Conservation (phyloP, 2,888 invertebrate genomes). For the Gandaritis pyraliata region DNA sequence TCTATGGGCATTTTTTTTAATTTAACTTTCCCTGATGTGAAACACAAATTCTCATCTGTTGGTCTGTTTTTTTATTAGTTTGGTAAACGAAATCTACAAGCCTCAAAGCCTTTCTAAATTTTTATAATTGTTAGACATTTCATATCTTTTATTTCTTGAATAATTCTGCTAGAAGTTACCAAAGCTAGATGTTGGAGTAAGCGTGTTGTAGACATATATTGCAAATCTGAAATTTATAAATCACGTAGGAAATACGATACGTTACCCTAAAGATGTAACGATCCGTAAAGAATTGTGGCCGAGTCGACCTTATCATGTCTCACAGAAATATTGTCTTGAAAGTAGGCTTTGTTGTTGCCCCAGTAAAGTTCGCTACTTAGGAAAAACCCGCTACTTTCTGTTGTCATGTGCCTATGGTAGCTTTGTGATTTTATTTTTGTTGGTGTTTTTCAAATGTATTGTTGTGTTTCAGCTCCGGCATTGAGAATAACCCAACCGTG, state of each 20-base stretch:
- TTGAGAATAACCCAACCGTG: slow-evolving; percentile 97
- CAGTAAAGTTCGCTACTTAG: slow-evolving; percentile 37
- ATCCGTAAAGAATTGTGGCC: slow-evolving; percentile 28
- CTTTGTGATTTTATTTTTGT: slow-evolving; percentile 31
- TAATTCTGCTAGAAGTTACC: background rate
- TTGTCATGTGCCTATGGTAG: slow-evolving; percentile 62
- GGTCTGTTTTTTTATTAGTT: too few species aligned
- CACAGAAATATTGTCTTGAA: slow-evolving; percentile 28
- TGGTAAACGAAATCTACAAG: too few species aligned
- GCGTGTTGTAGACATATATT: background rate
- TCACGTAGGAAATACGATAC: background rate
- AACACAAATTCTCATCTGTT: too few species aligned
- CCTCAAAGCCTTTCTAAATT: too few species aligned
- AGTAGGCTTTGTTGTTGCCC: slow-evolving; percentile 36
- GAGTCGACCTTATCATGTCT: slow-evolving; percentile 27
- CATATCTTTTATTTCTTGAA: too few species aligned
- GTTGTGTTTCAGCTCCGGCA: slow-evolving; percentile 91
- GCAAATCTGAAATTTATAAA: background rate
- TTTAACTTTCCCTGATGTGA: too few species aligned
- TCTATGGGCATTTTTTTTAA: too few species aligned
- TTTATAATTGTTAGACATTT: too few species aligned
- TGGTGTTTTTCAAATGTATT: slow-evolving; percentile 49
- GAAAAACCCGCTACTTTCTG: slow-evolving; percentile 37
- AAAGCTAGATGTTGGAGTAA: background rate
- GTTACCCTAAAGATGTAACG: background rate